Percentiles rank a stretch among this genome's conserved stretches.
These are phyloP conservation scores for Scortum barcoo DNA, from an alignment of 2,113 vertebrate species.

Conservation along the genomic window DNA sequence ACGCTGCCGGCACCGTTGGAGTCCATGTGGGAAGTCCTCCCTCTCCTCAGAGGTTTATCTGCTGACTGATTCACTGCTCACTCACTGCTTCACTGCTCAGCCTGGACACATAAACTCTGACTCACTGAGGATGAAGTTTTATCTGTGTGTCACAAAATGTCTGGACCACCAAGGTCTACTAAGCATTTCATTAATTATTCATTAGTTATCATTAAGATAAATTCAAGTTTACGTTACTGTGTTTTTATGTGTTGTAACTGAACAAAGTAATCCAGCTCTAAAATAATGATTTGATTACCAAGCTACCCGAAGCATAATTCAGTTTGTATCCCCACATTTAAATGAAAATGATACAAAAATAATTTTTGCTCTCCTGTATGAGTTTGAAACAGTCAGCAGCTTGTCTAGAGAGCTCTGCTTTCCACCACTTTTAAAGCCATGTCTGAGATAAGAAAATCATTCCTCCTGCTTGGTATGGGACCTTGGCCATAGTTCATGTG, in stretches of 20 bases:
- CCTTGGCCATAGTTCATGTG: constrained; percentile 52
- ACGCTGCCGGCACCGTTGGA: constrained; percentile 71
- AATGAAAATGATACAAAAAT: background rate
- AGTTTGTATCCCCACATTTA: background rate
- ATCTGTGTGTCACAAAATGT: background rate
- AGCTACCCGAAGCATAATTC: background rate
- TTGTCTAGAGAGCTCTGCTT: constrained; percentile 3
- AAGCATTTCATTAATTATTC: too few relatives aligned
- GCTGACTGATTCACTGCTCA: constrained; percentile 14
- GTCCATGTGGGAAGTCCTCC: constrained; percentile 85
- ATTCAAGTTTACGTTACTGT: too few relatives aligned
- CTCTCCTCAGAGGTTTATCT: constrained; percentile 70
- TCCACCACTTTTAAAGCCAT: constrained; percentile 29
- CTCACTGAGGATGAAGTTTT: background rate
- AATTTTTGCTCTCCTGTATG: constrained; percentile 38
- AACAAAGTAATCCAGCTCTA: too few relatives aligned
- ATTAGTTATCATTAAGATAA: too few relatives aligned
- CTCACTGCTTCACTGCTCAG: background rate
- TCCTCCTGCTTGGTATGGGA: constrained; percentile 25
- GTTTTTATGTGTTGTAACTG: too few relatives aligned
- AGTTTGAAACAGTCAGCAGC: background rate
- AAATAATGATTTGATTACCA: background rate
- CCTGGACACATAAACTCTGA: background rate
- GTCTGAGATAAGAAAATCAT: constrained; percentile 4
- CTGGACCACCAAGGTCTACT: background rate